A percentile compares a stretch with the other conserved stretches of the same genome.
Evolutionary conservation across 2,888 invertebrate genomes (phyloP).

Genomic region (Volucella inflata): DNA sequence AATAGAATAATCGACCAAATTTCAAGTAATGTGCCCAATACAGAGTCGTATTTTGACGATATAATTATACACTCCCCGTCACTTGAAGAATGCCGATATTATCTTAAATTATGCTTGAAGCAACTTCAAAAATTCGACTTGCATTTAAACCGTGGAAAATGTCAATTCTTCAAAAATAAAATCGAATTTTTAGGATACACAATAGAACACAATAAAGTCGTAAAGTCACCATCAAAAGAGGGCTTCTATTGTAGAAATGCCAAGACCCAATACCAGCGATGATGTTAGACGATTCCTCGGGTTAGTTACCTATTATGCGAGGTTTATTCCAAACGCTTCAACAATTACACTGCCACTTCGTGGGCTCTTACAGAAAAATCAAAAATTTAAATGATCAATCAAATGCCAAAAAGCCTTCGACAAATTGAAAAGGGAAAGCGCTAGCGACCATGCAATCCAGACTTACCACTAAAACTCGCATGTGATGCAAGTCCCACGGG

Average conservation of each 20-base stretch:
- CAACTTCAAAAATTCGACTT: slow-evolving; percentile 63
- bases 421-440: slow-evolving; percentile 55
- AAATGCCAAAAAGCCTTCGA: slow-evolving; percentile 41
- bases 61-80: slow-evolving; percentile 64
- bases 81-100: slow-evolving; percentile 52
- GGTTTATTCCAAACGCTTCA: slow-evolving; percentile 15
- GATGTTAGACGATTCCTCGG: slow-evolving; percentile 62
- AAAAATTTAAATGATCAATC: no score
- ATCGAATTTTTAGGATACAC: slow-evolving; percentile 55
- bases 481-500: slow-evolving; percentile 21
- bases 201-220: slow-evolving; percentile 48
- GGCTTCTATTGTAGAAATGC: slow-evolving; percentile 40
- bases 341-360: slow-evolving; percentile 39
- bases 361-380: no score
- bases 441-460: slow-evolving; percentile 52
- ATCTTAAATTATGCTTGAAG: slow-evolving; percentile 52
- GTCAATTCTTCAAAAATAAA: slow-evolving; percentile 54
- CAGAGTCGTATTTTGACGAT: slow-evolving; percentile 66
- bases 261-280: slow-evolving; percentile 48
- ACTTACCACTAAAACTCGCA: slow-evolving; percentile 7
- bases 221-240: slow-evolving; percentile 54
- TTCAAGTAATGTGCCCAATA: slow-evolving; percentile 44
- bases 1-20: slow-evolving; percentile 71
- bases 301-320: slow-evolving; percentile 63
- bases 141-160: slow-evolving; percentile 55